phyloP scores from a whole-genome alignment of 2,113 vertebrate genomes.

The Silurus asotus region DNA sequence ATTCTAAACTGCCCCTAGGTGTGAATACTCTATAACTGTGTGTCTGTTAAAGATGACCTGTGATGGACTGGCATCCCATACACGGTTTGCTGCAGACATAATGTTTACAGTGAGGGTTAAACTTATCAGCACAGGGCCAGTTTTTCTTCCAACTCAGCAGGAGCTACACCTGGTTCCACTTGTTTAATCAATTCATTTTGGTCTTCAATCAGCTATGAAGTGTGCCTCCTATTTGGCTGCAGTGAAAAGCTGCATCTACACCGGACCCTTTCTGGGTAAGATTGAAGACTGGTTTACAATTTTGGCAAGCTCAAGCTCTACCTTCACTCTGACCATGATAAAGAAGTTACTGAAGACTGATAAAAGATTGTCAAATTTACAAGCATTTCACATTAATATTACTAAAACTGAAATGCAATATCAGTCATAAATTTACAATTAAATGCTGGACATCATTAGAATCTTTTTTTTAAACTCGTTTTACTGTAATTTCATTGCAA shows the following conservation, averaged over 20 bases:
- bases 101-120: neutral
- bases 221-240: neutral
- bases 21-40: neutral
- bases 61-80: neutral
- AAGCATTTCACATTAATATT: neutral
- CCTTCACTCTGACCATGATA: neutral
- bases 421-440: neutral
- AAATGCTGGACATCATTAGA: neutral
- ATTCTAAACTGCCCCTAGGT: neutral
- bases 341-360: neutral
- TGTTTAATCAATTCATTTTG: neutral
- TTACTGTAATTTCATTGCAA: neutral
- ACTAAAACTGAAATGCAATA: neutral
- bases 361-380: neutral
- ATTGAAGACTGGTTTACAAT: neutral
- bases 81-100: neutral
- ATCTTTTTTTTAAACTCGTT: neutral
- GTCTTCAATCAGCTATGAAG: neutral
- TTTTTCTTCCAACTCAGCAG: neutral
- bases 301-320: neutral
- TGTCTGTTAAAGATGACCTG: neutral
- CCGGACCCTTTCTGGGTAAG: neutral
- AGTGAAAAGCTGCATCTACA: neutral
- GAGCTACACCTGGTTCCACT: neutral
- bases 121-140: constrained; percentile 2